Percentiles rank a stretch among this genome's conserved stretches.
Evolutionary conservation across 2,888 invertebrate species (phyloP).

Genomic region (Petrolisthes manimaculis): DNA sequence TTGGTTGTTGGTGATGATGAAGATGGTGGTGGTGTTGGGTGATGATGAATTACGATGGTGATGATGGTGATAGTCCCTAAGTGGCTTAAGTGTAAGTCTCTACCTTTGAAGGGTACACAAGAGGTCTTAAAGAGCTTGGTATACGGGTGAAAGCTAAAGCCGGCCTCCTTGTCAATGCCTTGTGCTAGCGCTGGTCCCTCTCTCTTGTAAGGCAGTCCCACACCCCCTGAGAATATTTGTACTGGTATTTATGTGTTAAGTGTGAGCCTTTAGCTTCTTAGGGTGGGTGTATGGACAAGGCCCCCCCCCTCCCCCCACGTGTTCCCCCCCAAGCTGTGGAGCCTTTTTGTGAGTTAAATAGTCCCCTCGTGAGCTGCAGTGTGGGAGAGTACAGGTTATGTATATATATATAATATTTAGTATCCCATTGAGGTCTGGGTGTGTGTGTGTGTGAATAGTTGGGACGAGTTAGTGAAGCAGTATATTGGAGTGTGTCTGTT

Average conservation of each 20-base stretch:
- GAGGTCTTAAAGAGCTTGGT: constrained; percentile 48
- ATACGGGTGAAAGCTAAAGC: constrained; percentile 60
- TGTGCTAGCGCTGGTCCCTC: constrained; percentile 59
- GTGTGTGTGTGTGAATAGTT: constrained; percentile 13
- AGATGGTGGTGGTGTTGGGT: constrained; percentile 30
- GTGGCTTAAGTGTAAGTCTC: constrained; percentile 30
- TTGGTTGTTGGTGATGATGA: constrained; percentile 18
- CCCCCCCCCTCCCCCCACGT: background rate
- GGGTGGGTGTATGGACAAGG: background rate
- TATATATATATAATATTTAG: too few species aligned
- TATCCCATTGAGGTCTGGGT: background rate
- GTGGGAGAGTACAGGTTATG: too few species aligned
- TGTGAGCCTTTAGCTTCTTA: constrained; percentile 32
- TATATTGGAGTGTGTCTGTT: constrained; percentile 4
- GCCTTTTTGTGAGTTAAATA: too few species aligned
- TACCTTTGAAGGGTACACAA: constrained; percentile 44
- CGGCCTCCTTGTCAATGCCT: constrained; percentile 61
- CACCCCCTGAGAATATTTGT: constrained; percentile 10
- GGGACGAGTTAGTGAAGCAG: background rate
- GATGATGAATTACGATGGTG: constrained; percentile 21
- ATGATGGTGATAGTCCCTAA: constrained; percentile 29
- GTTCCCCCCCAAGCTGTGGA: background rate
- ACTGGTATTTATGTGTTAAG: constrained; percentile 36
- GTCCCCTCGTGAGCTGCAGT: too few species aligned
- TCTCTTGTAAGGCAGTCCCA: constrained; percentile 58